Base-by-base conservation (phyloP, 2,888 invertebrate species). In the Quadroppia sp. region DNA sequence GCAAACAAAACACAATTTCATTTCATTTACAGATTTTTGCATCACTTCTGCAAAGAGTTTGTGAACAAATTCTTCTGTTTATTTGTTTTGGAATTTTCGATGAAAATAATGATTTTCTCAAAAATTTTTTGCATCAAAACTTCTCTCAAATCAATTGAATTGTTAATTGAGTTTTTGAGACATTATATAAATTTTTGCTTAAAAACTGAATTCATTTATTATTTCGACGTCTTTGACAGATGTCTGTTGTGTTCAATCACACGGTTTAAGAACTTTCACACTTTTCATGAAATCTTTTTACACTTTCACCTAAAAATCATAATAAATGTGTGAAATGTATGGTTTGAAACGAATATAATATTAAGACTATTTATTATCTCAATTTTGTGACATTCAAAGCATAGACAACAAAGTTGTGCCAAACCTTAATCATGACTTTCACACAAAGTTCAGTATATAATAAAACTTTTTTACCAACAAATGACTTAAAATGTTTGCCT, bases 1-100 rank as follows among this genome's bases (percentile, higher is more conserved):
- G 59, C 59, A 59, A 53, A 64, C 69, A 69, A 69, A 40, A 69
- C 45, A 42, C 67, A 69, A 45, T 69, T 69, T 69, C 20, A 40
- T 36, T 36, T 64, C 20, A 40, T 36, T 36, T 64, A 64, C 32
- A 32, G 36, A 32, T 32, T 59, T 59, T 20, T 40, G 20, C 9
- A 40, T 61, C 15, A 32, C 13, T 15, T 20, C 7, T 53, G 17
- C 23, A 7, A 45, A 45, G 17, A 45, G 20, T 30, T 20, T 40
- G 20, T 2, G 42, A 23, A 30, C 25, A 50, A 48, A 48, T 42
- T 23, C 23, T 45, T 71, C 50, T 48, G 45, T 71, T 53, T 50
- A 13, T 42, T 48, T 70, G n/a, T 30, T 50, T 32, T 32, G 25
- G 30, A 71, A 20, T 30, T 48, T 23, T 9, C 30, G 20, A 2